Conservation (phyloP, 2,888 invertebrate species). For the Sminthurides aquaticus region DNA sequence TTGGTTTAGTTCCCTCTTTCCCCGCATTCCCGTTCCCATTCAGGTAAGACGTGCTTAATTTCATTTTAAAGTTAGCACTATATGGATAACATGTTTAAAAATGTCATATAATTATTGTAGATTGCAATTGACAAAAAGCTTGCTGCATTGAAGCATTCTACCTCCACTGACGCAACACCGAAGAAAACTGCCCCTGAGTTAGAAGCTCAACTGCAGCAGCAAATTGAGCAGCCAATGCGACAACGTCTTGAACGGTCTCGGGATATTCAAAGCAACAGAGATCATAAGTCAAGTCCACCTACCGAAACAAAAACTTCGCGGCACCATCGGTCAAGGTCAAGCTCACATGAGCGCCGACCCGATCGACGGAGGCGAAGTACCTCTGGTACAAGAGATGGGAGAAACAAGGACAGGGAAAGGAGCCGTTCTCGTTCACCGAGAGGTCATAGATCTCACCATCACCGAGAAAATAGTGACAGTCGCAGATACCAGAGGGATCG, state of each 20-base stretch:
- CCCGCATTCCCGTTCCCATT: conserved; percentile 96
- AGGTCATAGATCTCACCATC: conserved; percentile 25
- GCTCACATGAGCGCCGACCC: conserved; percentile 16
- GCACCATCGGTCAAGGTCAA: conserved; percentile 20
- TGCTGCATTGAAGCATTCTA: conserved; percentile 53
- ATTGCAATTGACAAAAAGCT: conserved; percentile 78
- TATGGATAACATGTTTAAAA: too few species aligned
- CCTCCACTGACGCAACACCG: conserved; percentile 42
- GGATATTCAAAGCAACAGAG: conserved; percentile 22
- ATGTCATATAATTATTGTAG: conserved; percentile 48
- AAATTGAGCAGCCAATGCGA: neutral
- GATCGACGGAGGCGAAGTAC: conserved; percentile 12
- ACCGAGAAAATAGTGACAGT: conserved; percentile 22
- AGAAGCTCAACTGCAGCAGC: conserved; percentile 15
- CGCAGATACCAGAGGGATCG: conserved; percentile 16
- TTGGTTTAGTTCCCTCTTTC: conserved; percentile 98
- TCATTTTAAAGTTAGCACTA: neutral
- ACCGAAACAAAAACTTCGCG: conserved; percentile 11
- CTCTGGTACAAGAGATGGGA: conserved; percentile 11
- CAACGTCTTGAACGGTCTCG: conserved; percentile 21
- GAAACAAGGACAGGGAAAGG: conserved; percentile 12
- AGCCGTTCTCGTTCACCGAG: conserved; percentile 19
- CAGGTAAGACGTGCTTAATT: conserved; percentile 47
- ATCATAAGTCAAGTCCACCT: conserved; percentile 15
- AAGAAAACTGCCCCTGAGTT: conserved; percentile 24